Percentiles rank a stretch among this genome's conserved stretches.
Conservation (phyloP, 2,113 vertebrate genomes). For the Sceloporus undulatus region DNA sequence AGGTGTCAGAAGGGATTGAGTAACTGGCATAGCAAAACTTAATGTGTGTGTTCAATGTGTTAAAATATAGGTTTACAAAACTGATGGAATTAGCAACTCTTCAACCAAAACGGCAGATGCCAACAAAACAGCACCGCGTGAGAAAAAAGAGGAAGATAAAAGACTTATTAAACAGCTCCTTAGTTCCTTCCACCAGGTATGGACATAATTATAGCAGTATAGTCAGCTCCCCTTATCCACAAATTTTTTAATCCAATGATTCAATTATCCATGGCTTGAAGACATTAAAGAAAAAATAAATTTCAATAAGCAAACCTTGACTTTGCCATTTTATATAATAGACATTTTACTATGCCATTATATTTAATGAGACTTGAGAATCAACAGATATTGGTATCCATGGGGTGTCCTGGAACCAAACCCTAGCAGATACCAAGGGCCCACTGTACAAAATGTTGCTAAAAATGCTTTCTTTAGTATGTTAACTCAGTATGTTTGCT, state of each 20-base stretch:
- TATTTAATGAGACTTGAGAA: no score
- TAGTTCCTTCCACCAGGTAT: constrained; percentile 86
- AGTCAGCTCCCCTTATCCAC: no score
- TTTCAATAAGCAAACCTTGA: no score
- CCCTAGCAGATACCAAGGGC: no score
- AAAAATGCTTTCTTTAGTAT: constrained; percentile 16
- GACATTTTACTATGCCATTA: no score
- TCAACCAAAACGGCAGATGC: constrained; percentile 90
- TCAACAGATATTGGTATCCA: no score
- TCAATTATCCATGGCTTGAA: no score
- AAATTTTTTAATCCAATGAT: no score
- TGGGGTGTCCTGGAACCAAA: no score
- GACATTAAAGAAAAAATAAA: no score
- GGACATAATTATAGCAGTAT: background rate
- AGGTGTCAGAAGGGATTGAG: no score
- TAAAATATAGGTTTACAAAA: constrained; percentile 84
- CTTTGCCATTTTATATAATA: no score
- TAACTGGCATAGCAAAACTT: background rate
- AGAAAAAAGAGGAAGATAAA: constrained; percentile 94
- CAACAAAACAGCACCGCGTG: constrained; percentile 82
- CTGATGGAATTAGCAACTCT: constrained; percentile 93
- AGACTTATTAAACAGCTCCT: constrained; percentile 86
- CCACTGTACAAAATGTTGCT: background rate
- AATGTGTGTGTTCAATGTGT: constrained; percentile 20
- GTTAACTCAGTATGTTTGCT: background rate